These are phyloP conservation scores for Cotesia typhae DNA, from an alignment of 1,140 invertebrate genomes.

Conservation along the genomic window DNA sequence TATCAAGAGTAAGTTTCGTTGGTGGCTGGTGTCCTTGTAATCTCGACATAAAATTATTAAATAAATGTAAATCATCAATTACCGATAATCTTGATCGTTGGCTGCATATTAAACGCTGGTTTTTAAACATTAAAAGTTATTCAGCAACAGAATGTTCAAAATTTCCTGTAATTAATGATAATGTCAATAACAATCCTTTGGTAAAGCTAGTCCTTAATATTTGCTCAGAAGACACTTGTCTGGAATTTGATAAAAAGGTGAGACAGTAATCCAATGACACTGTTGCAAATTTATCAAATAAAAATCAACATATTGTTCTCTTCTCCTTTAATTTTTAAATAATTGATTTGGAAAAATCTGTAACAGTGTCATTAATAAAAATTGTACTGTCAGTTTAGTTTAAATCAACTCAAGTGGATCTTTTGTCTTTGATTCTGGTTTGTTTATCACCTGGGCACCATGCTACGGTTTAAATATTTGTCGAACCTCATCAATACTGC, in stretches of 20 bases:
- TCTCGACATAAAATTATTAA: conserved; percentile 65
- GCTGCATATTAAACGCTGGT: conserved; percentile 69
- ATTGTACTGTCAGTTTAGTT: conserved; percentile 59
- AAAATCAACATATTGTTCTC: neutral
- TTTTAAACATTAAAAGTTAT: conserved; percentile 70
- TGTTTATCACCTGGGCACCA: conserved; percentile 38
- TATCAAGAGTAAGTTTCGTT: conserved; percentile 68
- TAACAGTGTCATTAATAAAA: conserved; percentile 48
- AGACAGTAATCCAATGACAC: conserved; percentile 47
- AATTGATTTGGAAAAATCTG: conserved; percentile 27
- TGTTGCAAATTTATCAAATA: conserved; percentile 43
- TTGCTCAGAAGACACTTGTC: conserved; percentile 1
- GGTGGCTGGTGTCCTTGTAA: conserved; percentile 66
- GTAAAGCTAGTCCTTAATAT: conserved; percentile 40
- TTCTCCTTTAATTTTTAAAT: neutral
- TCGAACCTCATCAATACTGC: conserved; percentile 49
- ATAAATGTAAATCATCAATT: conserved; percentile 52
- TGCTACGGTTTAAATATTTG: conserved; percentile 54
- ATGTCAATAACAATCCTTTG: conserved; percentile 30
- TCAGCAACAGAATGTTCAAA: conserved; percentile 61
- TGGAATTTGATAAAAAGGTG: conserved; percentile 54
- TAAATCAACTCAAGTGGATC: conserved; percentile 57
- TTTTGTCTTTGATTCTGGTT: conserved; percentile 63
- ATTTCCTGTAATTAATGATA: conserved; percentile 52
- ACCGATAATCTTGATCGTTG: conserved; percentile 59